Evolutionary conservation across 2,113 vertebrate species (phyloP).

Genomic region (Gymnorhina tibicen): DNA sequence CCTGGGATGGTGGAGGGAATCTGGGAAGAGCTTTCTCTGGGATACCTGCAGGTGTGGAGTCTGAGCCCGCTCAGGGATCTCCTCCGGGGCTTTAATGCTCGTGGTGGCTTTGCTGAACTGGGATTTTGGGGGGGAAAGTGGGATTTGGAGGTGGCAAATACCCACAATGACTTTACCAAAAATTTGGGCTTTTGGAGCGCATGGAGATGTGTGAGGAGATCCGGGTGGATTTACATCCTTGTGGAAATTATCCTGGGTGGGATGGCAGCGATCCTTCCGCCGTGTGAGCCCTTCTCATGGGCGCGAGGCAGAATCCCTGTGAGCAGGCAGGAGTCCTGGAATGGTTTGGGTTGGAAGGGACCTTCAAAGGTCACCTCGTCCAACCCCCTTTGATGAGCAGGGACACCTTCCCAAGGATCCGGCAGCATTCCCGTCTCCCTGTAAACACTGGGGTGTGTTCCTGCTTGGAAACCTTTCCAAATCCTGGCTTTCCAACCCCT

Average conservation of each 20-base stretch:
- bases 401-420: neutral
- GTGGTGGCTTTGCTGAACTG: accelerated
- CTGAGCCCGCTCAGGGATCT: neutral
- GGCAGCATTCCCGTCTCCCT: neutral
- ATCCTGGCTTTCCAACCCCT: neutral
- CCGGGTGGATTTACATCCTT: neutral
- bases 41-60: neutral
- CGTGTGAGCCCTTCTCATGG: accelerated
- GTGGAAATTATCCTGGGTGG: accelerated
- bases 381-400: neutral
- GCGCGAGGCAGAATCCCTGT: accelerated
- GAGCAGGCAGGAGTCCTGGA: neutral
- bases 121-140: neutral
- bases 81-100: neutral
- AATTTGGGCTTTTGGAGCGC: neutral
- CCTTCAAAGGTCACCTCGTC: neutral
- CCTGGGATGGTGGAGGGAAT: neutral
- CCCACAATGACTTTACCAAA: neutral
- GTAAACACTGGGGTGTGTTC: neutral
- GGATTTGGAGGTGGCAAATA: neutral
- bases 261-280: accelerated
- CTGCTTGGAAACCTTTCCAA: neutral
- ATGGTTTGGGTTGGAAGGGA: neutral
- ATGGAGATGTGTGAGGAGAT: accelerated
- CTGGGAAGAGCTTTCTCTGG: neutral